Percentiles rank a stretch among this genome's conserved stretches.
phyloP scores from a whole-genome alignment of 2,797 vertebrate species.

The Coluber constrictor region DNA sequence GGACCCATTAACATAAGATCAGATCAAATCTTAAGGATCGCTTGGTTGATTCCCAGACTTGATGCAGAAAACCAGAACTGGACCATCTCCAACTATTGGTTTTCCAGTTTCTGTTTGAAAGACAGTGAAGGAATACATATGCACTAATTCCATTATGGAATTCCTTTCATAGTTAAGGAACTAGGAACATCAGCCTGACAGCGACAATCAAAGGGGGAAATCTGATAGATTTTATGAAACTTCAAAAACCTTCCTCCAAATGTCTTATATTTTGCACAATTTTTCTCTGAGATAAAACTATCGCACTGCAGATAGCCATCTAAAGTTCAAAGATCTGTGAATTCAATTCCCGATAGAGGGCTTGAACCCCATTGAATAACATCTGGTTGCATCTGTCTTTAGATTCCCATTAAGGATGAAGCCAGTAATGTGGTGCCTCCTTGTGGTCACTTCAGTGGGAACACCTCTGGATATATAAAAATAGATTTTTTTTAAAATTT shows the following conservation, averaged over 20 bases:
- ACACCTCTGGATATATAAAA: neutral
- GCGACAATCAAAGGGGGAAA: neutral
- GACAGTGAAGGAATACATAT: neutral
- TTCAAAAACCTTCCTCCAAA: neutral
- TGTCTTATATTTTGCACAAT: neutral
- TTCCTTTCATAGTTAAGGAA: neutral
- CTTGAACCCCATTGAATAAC: neutral
- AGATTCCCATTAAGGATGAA: neutral
- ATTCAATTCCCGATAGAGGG: neutral
- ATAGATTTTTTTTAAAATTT: too few relatives aligned
- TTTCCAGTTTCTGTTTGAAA: neutral
- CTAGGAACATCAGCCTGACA: neutral
- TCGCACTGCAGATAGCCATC: neutral
- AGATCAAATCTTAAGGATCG: neutral
- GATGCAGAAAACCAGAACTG: neutral
- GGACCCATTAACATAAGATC: neutral
- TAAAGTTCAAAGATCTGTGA: neutral
- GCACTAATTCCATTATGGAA: neutral
- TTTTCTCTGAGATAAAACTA: neutral
- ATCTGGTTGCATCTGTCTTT: neutral
- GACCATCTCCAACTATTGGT: neutral
- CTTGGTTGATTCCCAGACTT: neutral
- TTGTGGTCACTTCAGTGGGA: neutral
- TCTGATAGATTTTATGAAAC: neutral
- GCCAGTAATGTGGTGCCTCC: neutral